phyloP scores from a whole-genome alignment of 2,888 invertebrate species.

The Ramazzottius varieornatus region DNA sequence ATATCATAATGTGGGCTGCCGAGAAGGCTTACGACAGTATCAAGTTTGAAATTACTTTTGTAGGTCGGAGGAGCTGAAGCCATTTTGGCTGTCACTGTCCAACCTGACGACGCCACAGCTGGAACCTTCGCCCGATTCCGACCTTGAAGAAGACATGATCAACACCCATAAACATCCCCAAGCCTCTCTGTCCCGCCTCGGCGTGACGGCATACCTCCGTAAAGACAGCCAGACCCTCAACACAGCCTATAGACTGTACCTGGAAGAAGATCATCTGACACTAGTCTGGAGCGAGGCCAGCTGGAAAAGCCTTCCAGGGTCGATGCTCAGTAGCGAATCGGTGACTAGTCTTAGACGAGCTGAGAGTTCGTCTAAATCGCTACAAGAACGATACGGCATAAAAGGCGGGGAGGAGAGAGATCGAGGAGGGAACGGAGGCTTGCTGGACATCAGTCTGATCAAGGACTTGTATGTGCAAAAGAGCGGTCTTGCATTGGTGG shows the following conservation, averaged over 20 bases:
- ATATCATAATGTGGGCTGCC: no score
- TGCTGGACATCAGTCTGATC: not conserved
- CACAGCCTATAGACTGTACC: not conserved
- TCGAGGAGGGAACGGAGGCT: not conserved
- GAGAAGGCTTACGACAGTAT: no score
- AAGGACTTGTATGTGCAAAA: not conserved
- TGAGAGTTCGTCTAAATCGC: not conserved
- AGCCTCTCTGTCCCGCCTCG: not conserved
- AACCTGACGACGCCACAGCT: slow-evolving; percentile 17
- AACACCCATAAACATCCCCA: not conserved
- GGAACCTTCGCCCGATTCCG: slow-evolving; percentile 28
- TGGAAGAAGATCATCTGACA: not conserved
- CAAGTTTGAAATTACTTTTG: no score
- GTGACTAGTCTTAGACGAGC: no score
- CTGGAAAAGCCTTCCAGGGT: not conserved
- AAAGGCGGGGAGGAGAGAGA: not conserved
- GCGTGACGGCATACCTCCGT: not conserved
- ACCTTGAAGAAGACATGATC: not conserved
- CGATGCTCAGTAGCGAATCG: no score
- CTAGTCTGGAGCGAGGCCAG: not conserved
- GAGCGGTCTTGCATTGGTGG: not conserved
- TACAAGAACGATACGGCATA: not conserved
- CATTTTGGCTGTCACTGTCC: slow-evolving; percentile 56
- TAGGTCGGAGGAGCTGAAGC: slow-evolving; percentile 69
- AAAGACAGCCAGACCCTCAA: not conserved